Base-by-base conservation (phyloP, 64 coral and sea anemone genomes). In the Anthopleura sola region DNA sequence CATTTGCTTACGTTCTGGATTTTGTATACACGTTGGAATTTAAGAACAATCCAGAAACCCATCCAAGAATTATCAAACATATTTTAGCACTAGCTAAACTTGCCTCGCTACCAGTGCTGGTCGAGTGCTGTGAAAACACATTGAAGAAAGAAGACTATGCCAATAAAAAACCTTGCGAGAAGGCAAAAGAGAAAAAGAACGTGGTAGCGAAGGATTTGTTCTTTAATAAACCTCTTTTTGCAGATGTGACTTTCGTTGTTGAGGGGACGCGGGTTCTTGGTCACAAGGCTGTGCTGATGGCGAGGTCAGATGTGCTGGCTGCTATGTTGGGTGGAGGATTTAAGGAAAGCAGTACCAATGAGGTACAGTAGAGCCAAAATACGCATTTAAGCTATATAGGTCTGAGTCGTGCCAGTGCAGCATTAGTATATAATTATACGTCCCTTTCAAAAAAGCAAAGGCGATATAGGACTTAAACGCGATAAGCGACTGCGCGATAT, bases 271-370 rank as follows among this genome's bases (percentile, higher is more conserved):
- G 76, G 0, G 20, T 91, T 33, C 55, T 84, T 82, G 89, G 69
- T n/a, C 89, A 91, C 44, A 86, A 60, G 69, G 83, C 83, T 64
- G 19, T 91, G 15, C 12, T 91, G 23, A 91, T 91, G 89, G 84
- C 83, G 57, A 85, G 89, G 1, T 91, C 71, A 26, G 89, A 91
- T 37, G 89, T 91, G 31, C 78, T 91, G 76, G 83, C 89, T 26
- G 89, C 89, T 7, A 91, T 91, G 89, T 86, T 91, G 49, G 89
- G 89, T 36, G 89, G 89, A 6, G 60, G 83, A 24, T 91, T 91
- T n/a, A 82, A 58, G 56, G 89, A 91, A 33, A 20, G 83, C 44
- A 78, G 49, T 8, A 91, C 54, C 75, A 54, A 76, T 29, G 82
- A 90, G 88, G 88, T 90, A 85, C 75, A 39, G 31, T 71, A 53